Percentiles rank a stretch among this genome's conserved stretches.
phyloP scores from a whole-genome alignment of 1,140 invertebrate genomes.

The Thaumetopoea pityocampa region DNA sequence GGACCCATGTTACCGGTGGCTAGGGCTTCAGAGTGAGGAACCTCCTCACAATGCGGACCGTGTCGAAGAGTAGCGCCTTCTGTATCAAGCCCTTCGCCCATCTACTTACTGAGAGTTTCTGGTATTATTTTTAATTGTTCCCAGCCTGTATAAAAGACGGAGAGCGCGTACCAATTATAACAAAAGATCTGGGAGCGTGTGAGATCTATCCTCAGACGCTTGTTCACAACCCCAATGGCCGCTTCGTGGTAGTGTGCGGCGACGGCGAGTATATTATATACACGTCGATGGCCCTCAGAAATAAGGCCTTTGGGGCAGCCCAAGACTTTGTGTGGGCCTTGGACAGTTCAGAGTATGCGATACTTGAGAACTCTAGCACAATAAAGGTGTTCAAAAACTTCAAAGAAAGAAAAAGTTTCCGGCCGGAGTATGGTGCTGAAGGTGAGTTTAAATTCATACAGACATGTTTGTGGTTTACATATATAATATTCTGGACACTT shows the following conservation, averaged over 20 bases:
- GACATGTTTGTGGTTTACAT: too few relatives aligned
- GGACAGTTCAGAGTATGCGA: constrained; percentile 96
- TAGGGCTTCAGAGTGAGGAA: too few relatives aligned
- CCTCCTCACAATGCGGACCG: too few relatives aligned
- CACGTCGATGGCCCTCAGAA: constrained; percentile 98
- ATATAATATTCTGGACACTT: too few relatives aligned
- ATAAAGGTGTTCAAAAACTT: constrained; percentile 99
- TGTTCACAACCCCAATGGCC: constrained; percentile 98
- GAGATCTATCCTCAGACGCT: constrained; percentile 99
- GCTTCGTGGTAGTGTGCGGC: constrained; percentile 99
- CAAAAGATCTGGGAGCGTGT: constrained; percentile 99
- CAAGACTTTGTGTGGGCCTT: constrained; percentile 99
- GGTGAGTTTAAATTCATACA: constrained; percentile 76
- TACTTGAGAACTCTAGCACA: constrained; percentile 92
- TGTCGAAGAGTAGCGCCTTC: too few relatives aligned
- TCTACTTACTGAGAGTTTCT: too few relatives aligned
- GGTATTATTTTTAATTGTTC: too few relatives aligned
- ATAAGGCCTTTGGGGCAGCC: constrained; percentile 98
- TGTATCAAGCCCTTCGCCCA: too few relatives aligned
- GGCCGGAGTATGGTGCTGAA: constrained; percentile 97
- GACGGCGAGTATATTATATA: constrained; percentile 99
- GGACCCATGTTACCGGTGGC: too few relatives aligned
- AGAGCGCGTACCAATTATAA: constrained; percentile 92
- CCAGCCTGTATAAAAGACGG: constrained; percentile 95
- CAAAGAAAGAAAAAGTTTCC: constrained; percentile 96